phyloP scores from a whole-genome alignment of 1,140 invertebrate genomes.

The Panagrolaimus sp. region DNA sequence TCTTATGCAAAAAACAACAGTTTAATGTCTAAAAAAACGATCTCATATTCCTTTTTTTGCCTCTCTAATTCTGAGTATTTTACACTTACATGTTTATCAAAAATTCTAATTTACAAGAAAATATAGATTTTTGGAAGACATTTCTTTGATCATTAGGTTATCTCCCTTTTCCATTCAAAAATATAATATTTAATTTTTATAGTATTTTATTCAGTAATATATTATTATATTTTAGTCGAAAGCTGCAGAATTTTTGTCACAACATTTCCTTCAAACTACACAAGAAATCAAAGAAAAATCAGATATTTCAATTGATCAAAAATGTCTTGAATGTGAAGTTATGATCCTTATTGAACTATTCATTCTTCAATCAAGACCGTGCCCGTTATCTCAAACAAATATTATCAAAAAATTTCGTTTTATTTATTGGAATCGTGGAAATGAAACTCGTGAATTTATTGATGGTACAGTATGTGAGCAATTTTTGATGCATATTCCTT shows the following conservation, averaged over 20 bases:
- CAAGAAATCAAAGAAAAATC: not conserved
- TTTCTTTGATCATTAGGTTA: too few species aligned
- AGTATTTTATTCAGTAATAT: too few species aligned
- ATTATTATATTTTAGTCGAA: not conserved
- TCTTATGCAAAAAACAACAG: too few species aligned
- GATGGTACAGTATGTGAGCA: not conserved
- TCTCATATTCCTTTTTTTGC: too few species aligned
- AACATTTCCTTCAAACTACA: constrained; percentile 2
- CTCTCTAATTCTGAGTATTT: too few species aligned
- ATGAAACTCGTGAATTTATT: not conserved
- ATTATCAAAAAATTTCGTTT: not conserved
- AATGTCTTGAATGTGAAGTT: not conserved
- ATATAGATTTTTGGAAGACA: too few species aligned
- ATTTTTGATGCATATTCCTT: not conserved
- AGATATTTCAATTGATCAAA: not conserved
- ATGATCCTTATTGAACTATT: constrained; percentile 9
- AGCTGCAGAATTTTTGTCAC: not conserved
- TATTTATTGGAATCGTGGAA: not conserved
- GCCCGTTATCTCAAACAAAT: not conserved
- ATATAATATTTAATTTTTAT: too few species aligned
- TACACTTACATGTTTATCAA: too few species aligned
- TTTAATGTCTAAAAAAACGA: too few species aligned
- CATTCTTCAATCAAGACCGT: not conserved
- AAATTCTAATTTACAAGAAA: too few species aligned
- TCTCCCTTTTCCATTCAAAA: too few species aligned